A percentile compares a stretch with the other conserved stretches of the same genome.
phyloP scores from a whole-genome alignment of 1,140 invertebrate species.

The Zophobas atratus region DNA sequence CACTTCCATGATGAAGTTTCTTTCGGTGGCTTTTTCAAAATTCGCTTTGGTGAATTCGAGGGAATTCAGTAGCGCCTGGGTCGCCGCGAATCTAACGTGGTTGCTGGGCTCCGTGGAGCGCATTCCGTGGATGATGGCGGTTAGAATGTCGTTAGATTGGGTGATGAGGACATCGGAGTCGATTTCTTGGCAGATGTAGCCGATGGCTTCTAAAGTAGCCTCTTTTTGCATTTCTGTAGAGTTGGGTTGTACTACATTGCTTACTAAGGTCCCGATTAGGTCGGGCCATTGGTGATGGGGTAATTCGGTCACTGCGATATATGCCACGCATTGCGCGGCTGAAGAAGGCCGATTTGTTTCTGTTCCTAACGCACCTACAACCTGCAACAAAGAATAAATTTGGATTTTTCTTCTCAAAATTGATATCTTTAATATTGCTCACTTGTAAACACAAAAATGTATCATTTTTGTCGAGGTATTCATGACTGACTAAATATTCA shows the following conservation, averaged over 20 bases:
- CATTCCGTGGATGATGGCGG: conserved; percentile 98
- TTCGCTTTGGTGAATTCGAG: conserved; percentile 99
- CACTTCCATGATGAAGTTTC: conserved; percentile 99
- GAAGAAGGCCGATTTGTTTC: conserved; percentile 95
- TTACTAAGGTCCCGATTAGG: conserved; percentile 88
- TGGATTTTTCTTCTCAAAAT: not conserved
- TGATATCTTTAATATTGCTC: not conserved
- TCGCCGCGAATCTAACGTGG: conserved; percentile 94
- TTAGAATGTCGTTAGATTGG: conserved; percentile 97
- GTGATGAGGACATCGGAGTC: conserved; percentile 92
- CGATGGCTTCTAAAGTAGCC: conserved; percentile 97
- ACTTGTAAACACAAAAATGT: not conserved
- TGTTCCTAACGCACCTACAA: conserved; percentile 93
- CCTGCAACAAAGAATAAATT: conserved; percentile 72
- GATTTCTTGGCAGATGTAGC: conserved; percentile 86
- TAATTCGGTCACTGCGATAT: conserved; percentile 97
- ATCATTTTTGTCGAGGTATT: too few species aligned
- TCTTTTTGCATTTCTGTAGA: conserved; percentile 96
- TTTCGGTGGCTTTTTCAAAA: conserved; percentile 97
- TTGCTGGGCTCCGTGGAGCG: conserved; percentile 85
- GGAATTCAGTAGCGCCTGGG: conserved; percentile 97
- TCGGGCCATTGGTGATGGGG: conserved; percentile 89
- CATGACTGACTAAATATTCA: too few species aligned
- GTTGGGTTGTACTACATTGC: conserved; percentile 88
- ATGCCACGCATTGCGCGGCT: conserved; percentile 98